Conservation (phyloP, 2,888 invertebrate species). For the Neuroscelio doddi region DNA sequence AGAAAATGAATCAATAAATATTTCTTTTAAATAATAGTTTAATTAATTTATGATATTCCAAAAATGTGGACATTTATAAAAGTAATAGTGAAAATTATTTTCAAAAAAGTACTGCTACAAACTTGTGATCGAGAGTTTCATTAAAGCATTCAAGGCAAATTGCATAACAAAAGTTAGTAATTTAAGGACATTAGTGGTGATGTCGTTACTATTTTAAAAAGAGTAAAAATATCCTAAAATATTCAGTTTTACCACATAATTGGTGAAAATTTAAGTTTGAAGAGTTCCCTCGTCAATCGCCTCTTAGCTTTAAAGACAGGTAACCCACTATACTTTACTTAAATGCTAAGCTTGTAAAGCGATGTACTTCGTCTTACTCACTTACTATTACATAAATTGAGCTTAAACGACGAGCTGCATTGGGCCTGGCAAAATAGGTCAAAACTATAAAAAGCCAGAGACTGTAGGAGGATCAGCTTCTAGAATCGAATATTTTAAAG, state of each 20-base stretch:
- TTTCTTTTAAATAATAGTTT: too few relatives aligned
- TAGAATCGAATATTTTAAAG: slow-evolving; percentile 11
- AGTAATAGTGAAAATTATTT: too few relatives aligned
- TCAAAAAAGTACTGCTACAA: too few relatives aligned
- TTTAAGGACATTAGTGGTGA: slow-evolving; percentile 4
- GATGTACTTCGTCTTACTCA: slow-evolving; percentile 22
- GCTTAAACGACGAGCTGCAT: slow-evolving; percentile 50
- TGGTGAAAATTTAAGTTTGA: slow-evolving; percentile 45
- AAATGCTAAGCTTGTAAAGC: slow-evolving; percentile 8
- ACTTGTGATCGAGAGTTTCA: too few relatives aligned
- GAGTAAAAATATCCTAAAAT: slow-evolving; percentile 52
- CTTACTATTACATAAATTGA: slow-evolving; percentile 56
- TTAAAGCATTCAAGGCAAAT: too few relatives aligned
- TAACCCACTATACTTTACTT: slow-evolving; percentile 6
- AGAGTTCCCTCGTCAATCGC: slow-evolving; percentile 29
- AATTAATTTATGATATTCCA: too few relatives aligned
- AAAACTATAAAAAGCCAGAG: slow-evolving; percentile 29
- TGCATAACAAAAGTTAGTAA: too few relatives aligned
- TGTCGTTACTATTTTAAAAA: not conserved
- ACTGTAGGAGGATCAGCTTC: not conserved
- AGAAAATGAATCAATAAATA: too few relatives aligned
- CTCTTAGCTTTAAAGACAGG: slow-evolving; percentile 17
- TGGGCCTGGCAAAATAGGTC: slow-evolving; percentile 55
- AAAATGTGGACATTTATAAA: too few relatives aligned
- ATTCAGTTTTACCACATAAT: slow-evolving; percentile 55